Evolutionary conservation across 1,140 invertebrate genomes (phyloP).

Genomic region (Sycobia sp.): DNA sequence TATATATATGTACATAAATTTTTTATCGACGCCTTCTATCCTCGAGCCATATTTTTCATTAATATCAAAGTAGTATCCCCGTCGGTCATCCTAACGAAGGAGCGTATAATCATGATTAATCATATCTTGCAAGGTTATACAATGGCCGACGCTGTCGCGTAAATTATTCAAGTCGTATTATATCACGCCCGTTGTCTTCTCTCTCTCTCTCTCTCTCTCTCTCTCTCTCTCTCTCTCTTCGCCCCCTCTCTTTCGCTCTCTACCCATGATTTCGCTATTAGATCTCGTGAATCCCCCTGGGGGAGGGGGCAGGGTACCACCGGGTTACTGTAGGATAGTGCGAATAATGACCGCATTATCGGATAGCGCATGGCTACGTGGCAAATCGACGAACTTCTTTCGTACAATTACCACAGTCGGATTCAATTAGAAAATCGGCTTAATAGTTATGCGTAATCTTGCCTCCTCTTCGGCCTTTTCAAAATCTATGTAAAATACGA

Average conservation of each 20-base stretch:
- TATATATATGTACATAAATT: too few species aligned
- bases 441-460: neutral
- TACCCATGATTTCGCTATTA: slow-evolving; percentile 31
- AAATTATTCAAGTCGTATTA: slow-evolving; percentile 28
- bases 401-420: slow-evolving; percentile 3
- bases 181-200: slow-evolving; percentile 45
- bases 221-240: slow-evolving; percentile 8
- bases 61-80: slow-evolving; percentile 7
- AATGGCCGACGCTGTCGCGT: neutral
- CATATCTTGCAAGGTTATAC: too few species aligned
- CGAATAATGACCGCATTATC: slow-evolving; percentile 23
- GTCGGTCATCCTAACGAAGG: too few species aligned
- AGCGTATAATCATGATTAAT: too few species aligned
- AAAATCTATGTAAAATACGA: too few species aligned
- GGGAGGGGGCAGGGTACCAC: too few species aligned
- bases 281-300: slow-evolving; percentile 9
- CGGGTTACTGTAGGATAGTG: neutral
- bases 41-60: neutral
- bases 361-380: slow-evolving; percentile 1
- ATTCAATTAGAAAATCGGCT: slow-evolving; percentile 14
- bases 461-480: too few species aligned
- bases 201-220: slow-evolving; percentile 41
- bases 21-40: too few species aligned
- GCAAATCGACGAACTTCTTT: slow-evolving; percentile 25
- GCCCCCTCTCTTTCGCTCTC: neutral